These are phyloP conservation scores for Bothrops alternatus DNA, from an alignment of 2,797 vertebrate species.

Conservation along the genomic window DNA sequence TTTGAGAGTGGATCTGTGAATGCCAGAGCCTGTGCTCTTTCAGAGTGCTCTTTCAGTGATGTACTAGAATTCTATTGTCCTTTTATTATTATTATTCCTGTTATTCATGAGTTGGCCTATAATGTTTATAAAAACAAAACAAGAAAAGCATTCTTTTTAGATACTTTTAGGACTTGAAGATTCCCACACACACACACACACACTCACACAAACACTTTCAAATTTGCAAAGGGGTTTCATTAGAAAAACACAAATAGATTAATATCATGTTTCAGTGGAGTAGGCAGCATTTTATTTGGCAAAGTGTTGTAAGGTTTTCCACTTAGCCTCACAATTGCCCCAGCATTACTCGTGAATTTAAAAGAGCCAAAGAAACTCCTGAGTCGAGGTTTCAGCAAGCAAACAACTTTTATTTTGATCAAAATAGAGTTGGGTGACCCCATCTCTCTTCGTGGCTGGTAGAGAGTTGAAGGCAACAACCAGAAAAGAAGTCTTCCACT, in stretches of 20 bases:
- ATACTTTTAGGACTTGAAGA: neutral
- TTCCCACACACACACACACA: fast-evolving
- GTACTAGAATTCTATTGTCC: neutral
- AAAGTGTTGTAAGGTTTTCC: too few species aligned
- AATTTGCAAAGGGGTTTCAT: neutral
- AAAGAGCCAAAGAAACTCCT: too few species aligned
- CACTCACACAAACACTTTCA: neutral
- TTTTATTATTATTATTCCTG: neutral
- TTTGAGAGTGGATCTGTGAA: neutral
- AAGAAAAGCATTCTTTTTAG: neutral
- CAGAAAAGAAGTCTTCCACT: too few species aligned
- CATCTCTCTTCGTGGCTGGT: too few species aligned
- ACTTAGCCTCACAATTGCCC: too few species aligned
- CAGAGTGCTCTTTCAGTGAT: neutral
- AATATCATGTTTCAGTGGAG: neutral
- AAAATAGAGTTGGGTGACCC: too few species aligned
- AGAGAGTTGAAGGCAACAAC: too few species aligned
- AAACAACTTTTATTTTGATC: too few species aligned
- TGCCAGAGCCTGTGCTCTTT: neutral
- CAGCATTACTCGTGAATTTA: too few species aligned
- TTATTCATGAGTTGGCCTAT: neutral
- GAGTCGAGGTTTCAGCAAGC: too few species aligned
- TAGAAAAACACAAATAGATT: neutral
- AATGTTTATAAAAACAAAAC: neutral
- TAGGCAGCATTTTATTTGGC: neutral